phyloP scores from a whole-genome alignment of 37 sponge, comb jelly and placozoan genomes.

The Geodia barretti region DNA sequence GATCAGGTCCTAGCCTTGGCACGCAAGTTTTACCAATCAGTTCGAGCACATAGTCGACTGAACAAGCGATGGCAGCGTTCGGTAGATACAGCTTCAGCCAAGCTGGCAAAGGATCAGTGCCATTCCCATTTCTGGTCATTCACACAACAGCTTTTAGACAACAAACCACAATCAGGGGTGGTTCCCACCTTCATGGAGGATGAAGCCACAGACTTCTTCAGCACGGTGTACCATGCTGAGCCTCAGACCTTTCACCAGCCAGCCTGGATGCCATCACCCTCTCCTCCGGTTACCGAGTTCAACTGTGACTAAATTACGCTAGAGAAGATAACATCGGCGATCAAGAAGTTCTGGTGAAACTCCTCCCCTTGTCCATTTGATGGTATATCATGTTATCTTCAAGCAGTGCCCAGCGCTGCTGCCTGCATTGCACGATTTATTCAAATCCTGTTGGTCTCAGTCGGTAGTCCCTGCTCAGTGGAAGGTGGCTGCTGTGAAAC shows the following conservation, averaged over 20 bases:
- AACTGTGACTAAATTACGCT: neutral
- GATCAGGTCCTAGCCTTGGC: neutral
- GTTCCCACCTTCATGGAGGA: neutral
- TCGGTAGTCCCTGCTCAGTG: neutral
- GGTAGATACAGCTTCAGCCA: neutral
- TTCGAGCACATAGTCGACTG: neutral
- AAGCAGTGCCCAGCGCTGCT: slow-evolving; percentile 15
- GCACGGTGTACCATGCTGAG: neutral
- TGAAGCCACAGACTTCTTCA: neutral
- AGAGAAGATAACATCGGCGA: neutral
- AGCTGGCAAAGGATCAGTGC: neutral
- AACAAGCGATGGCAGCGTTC: neutral
- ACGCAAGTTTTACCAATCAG: neutral
- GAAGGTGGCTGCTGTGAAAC: neutral
- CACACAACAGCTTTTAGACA: neutral
- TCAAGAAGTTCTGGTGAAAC: neutral
- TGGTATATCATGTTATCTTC: neutral
- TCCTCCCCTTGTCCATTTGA: slow-evolving; percentile 13
- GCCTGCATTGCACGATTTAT: neutral
- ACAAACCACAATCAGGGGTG: neutral
- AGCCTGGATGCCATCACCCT: neutral
- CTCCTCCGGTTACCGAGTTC: neutral
- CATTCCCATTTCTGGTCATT: neutral
- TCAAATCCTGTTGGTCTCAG: slow-evolving; percentile 15
- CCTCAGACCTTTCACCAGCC: neutral